Conservation (phyloP, 2,797 vertebrate genomes). For the Simalia tracyae region DNA sequence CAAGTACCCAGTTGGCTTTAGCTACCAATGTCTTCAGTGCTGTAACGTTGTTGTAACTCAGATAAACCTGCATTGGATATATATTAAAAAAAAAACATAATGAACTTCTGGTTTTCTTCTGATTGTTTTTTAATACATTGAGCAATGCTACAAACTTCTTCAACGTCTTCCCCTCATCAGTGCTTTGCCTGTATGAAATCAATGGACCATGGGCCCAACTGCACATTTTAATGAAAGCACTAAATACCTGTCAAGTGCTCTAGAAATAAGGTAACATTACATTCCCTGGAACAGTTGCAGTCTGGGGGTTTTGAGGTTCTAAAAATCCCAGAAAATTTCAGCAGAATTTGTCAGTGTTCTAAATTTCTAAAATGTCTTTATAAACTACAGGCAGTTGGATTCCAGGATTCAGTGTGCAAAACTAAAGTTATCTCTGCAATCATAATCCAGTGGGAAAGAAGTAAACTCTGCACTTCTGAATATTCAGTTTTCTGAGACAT, state of each 20-base stretch:
- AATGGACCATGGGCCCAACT: background rate
- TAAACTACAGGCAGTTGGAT: background rate
- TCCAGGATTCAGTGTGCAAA: background rate
- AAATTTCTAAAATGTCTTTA: background rate
- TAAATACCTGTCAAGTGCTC: background rate
- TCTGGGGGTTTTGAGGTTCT: background rate
- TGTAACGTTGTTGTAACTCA: constrained; percentile 97
- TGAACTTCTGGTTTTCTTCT: background rate
- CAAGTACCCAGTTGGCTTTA: constrained; percentile 86
- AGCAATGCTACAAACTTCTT: background rate
- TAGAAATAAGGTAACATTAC: background rate
- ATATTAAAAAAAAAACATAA: fast-evolving
- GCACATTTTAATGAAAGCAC: background rate
- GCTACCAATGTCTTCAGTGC: constrained; percentile 90
- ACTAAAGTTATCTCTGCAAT: background rate
- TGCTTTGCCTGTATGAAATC: constrained; percentile 7
- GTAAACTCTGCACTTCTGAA: background rate
- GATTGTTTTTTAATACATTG: background rate
- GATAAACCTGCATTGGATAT: constrained; percentile 81
- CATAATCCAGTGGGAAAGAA: background rate
- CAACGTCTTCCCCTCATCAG: background rate
- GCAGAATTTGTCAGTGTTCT: background rate
- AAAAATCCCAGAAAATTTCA: background rate
- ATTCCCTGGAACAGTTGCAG: background rate
- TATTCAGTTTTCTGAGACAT: background rate